These are phyloP conservation scores for Rhyzopertha dominica DNA, from an alignment of 1,140 invertebrate genomes.

Conservation along the genomic window DNA sequence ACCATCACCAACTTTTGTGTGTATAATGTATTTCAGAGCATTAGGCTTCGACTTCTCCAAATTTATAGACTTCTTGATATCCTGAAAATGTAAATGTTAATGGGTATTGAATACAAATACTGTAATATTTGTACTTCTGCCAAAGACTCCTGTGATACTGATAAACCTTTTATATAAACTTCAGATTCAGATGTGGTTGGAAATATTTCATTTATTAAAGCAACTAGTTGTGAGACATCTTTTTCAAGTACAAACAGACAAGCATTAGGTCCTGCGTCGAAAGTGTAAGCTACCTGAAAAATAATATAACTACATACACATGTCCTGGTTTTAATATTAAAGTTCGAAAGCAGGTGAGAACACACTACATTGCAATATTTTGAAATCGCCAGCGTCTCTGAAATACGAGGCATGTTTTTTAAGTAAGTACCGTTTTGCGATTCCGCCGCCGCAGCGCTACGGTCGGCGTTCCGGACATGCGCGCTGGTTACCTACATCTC, in stretches of 20 bases:
- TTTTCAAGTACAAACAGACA: conserved; percentile 82
- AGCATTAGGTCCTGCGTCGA: conserved; percentile 96
- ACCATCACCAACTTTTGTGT: conserved; percentile 71
- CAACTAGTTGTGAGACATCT: conserved; percentile 63
- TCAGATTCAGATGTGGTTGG: conserved; percentile 57
- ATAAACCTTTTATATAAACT: conserved; percentile 55
- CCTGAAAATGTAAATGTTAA: conserved; percentile 45
- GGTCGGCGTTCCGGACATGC: no score
- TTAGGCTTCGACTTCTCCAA: conserved; percentile 48
- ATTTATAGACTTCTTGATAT: conserved; percentile 44
- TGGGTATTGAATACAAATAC: no score
- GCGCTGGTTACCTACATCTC: no score
- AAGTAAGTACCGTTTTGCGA: no score
- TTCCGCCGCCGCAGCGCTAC: no score
- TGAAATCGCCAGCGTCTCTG: background rate
- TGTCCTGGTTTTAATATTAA: no score
- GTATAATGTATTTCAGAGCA: conserved; percentile 76
- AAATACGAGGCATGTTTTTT: no score
- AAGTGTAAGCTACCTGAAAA: conserved; percentile 83
- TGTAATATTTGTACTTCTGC: no score
- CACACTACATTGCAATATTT: no score
- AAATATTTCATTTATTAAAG: conserved; percentile 66
- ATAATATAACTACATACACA: conserved; percentile 23
- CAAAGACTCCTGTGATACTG: conserved; percentile 9
- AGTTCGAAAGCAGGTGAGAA: no score